A percentile compares a stretch with the other conserved stretches of the same genome.
Conservation (phyloP, 2,888 invertebrate species). For the Agrochola circellaris region DNA sequence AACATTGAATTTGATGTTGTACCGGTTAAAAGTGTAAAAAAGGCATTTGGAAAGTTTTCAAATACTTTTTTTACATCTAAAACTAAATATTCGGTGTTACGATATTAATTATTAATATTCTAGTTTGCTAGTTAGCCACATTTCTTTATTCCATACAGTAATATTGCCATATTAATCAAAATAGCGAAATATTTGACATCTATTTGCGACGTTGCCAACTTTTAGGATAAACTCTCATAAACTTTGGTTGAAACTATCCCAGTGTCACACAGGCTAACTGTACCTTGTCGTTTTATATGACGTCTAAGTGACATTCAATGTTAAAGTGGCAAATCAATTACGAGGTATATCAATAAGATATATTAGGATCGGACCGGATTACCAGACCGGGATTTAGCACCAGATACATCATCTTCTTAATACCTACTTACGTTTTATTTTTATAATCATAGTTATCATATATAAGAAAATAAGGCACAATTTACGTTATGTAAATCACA, state of each 20-base stretch:
- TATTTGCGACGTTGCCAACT: too few species aligned
- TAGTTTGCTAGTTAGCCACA: too few species aligned
- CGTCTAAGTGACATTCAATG: background rate
- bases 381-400: slow-evolving; percentile 29
- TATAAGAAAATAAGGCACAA: slow-evolving; percentile 57
- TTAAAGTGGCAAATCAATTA: background rate
- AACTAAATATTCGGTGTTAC: too few species aligned
- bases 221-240: too few species aligned
- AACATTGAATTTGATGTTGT: too few species aligned
- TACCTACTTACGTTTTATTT: background rate
- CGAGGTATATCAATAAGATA: slow-evolving; percentile 22
- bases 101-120: too few species aligned
- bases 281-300: background rate
- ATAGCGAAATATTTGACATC: too few species aligned
- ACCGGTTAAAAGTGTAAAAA: too few species aligned
- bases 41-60: too few species aligned
- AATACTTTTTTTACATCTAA: too few species aligned
- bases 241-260: background rate
- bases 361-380: background rate
- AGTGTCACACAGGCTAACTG: background rate
- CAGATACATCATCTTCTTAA: background rate
- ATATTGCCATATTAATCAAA: too few species aligned
- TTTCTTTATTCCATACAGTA: too few species aligned
- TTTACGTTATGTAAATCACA: slow-evolving; percentile 8
- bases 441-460: background rate